Base-by-base conservation (phyloP, 2,113 vertebrate genomes). In the Vicugna pacos region DNA sequence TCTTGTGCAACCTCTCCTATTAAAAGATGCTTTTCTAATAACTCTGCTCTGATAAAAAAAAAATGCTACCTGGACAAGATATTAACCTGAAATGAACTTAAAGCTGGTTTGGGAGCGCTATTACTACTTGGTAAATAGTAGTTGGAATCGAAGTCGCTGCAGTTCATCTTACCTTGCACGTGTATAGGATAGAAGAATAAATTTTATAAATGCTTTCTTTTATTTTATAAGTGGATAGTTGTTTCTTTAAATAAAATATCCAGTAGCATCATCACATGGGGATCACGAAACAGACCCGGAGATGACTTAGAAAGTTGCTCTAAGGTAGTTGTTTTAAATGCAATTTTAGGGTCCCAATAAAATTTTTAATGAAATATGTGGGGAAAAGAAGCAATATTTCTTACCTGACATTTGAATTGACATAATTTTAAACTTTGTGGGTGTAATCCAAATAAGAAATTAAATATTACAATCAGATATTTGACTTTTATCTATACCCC, bases 181-280 rank as follows among this genome's bases (percentile, higher is more conserved):
- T 17, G 10, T 62, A 62, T 30, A 52, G 20, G 67, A 42, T 46
- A 35, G 52, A 22, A 35, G 35, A 50, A 70, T 70, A 69, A 13
- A 42, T 42, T 3, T 35, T 69, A 32, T 30, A 89, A 75, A 30
- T 38, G 15, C 1, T 67, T 67, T 76, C 52, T 58, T 24, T n/a
- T 30, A 6, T 60, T 67, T 69, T 32, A 8, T 67, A 54, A 77
- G 19, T 65, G 16, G 42, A 2, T 65, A 54, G 17, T 42, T 42
- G 0, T 60, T 19, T 88, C 20, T 88, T 88, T 56, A 38, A 26
- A 54, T 65, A 70, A 65, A 30, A 30, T 82, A 46, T 32, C 24
- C 42, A 20, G 17, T 46, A 17, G 46, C 0, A 1, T 3, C 16
- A 94, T 42, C 30, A 13, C 19, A 14, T 0, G 5, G 4, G 6